Conservation (phyloP, 2,113 vertebrate species). For the Cephalophus harveyi region DNA sequence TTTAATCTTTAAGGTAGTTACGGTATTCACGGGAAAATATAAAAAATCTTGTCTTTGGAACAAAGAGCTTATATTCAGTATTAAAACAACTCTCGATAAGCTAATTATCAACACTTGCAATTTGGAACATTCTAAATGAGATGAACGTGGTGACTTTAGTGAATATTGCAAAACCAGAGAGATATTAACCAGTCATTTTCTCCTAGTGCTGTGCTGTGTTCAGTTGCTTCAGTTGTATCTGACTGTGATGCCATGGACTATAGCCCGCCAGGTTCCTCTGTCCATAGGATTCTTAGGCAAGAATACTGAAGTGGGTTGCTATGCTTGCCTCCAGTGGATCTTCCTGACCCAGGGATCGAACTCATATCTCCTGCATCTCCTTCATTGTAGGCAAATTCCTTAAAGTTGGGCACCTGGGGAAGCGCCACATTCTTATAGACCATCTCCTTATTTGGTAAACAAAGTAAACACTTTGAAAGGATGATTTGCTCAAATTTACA, state of each 20-base stretch:
- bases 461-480: neutral
- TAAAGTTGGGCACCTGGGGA: neutral
- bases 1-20: neutral
- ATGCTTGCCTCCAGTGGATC: neutral
- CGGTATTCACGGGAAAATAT: neutral
- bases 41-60: neutral
- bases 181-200: neutral
- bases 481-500: neutral
- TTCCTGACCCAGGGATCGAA: fast-evolving
- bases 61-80: neutral
- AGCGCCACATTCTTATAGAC: neutral
- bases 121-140: neutral
- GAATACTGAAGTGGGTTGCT: neutral
- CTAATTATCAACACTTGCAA: neutral
- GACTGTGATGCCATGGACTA: fast-evolving
- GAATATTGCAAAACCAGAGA: neutral
- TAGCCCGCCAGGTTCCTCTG: fast-evolving
- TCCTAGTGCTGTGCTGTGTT: neutral
- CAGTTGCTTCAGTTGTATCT: neutral
- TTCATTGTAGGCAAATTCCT: neutral
- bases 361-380: neutral
- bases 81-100: neutral
- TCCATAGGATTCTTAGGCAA: neutral
- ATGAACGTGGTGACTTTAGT: neutral
- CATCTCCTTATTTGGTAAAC: neutral